Evolutionary conservation across 2,113 vertebrate species (phyloP).

Genomic region (Oryzias javanicus): DNA sequence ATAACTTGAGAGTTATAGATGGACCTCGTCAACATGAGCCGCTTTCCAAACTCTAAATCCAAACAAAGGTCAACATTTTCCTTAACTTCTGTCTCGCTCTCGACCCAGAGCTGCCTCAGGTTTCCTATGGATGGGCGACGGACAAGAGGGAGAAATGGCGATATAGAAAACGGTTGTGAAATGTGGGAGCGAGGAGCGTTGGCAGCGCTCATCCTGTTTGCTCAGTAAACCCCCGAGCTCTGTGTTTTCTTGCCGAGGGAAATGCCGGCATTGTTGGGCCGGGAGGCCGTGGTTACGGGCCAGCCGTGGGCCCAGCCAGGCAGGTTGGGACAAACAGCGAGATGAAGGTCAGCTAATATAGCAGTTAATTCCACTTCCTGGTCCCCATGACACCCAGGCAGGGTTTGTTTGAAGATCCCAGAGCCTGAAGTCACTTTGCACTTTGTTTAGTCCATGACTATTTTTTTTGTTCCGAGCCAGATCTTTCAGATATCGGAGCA

Average conservation of each 20-base stretch:
- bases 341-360: constrained; percentile 98
- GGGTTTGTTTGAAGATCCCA: constrained; percentile 99
- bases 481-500: constrained; percentile 92
- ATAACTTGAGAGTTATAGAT: constrained; percentile 15
- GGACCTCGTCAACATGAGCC: neutral
- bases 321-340: constrained; percentile 91
- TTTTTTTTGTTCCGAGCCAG: constrained; percentile 78
- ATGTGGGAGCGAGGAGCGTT: constrained; percentile 76
- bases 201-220: constrained; percentile 87
- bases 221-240: constrained; percentile 87
- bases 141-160: constrained; percentile 58
- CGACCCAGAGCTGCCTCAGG: constrained; percentile 60
- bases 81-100: constrained; percentile 42
- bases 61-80: constrained; percentile 35
- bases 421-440: constrained; percentile 86
- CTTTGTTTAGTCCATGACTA: constrained; percentile 85
- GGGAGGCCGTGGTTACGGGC: constrained; percentile 95
- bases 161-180: constrained; percentile 73
- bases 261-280: constrained; percentile 93
- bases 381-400: constrained; percentile 94
- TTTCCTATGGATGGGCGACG: constrained; percentile 43
- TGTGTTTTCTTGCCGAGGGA: constrained; percentile 80
- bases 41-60: constrained; percentile 41
- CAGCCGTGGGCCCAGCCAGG: constrained; percentile 80
- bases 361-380: constrained; percentile 91